These are phyloP conservation scores for Luidia sarsii DNA, from an alignment of 53 echinoderm and acorn worm genomes.

Conservation along the genomic window DNA sequence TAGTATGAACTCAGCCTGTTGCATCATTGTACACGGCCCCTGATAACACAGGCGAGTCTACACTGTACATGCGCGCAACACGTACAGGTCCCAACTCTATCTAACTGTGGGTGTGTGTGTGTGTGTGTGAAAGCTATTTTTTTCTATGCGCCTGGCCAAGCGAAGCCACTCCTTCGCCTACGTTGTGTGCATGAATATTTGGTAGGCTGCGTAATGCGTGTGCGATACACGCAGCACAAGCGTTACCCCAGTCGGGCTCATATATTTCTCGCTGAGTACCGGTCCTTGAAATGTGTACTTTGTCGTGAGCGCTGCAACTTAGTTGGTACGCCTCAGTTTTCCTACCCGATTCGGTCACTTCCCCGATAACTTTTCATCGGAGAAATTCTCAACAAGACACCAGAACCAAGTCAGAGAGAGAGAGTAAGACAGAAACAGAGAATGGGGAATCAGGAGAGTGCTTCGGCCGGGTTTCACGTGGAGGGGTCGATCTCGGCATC, in stretches of 20 bases:
- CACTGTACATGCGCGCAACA: slow-evolving; percentile 2
- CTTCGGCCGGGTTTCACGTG: slow-evolving; percentile 71
- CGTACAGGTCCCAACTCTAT: too few relatives aligned
- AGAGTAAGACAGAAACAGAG: slow-evolving; percentile 5
- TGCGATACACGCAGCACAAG: not conserved
- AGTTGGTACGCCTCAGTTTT: slow-evolving; percentile 12
- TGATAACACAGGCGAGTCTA: not conserved
- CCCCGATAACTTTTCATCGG: slow-evolving; percentile 32
- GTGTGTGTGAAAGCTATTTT: too few relatives aligned
- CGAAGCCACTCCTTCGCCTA: slow-evolving; percentile 61
- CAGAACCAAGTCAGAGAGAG: too few relatives aligned
- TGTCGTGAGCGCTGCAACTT: slow-evolving; percentile 60
- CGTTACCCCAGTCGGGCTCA: not conserved
- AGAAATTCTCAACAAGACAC: not conserved
- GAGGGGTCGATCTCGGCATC: slow-evolving; percentile 85
- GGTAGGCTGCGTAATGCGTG: slow-evolving; percentile 17
- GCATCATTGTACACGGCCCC: slow-evolving; percentile 15
- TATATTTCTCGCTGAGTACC: slow-evolving; percentile 28
- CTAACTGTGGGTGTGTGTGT: too few relatives aligned
- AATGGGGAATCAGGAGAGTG: slow-evolving; percentile 90
- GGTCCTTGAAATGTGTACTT: slow-evolving; percentile 50
- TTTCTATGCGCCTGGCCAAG: slow-evolving; percentile 2
- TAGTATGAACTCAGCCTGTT: slow-evolving; percentile 4
- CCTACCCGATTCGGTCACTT: not conserved
- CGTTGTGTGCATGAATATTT: slow-evolving; percentile 41